Evolutionary conservation across 2,888 invertebrate genomes (phyloP), one percentile per base, ranked within the genome.

Genomic region (Machimus rusticus): DNA sequence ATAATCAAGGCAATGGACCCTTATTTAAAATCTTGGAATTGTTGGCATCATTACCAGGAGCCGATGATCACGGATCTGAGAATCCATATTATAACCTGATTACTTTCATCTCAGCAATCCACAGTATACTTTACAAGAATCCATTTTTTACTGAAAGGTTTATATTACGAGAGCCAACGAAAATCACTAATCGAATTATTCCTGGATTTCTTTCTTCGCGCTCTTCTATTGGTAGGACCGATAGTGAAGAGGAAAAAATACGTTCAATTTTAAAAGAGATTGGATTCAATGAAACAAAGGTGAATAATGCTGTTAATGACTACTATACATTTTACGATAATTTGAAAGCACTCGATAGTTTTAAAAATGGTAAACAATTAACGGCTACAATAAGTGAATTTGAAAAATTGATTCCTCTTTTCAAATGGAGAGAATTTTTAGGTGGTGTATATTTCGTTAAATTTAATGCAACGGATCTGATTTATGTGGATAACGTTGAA

Each of bases 11-110:
- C 0, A 78, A 84, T n/a, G 87, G 88, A 74, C 89, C 89, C 16
- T 39, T 89, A 74, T 57, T 88, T 89, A 43, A 43, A 37, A 9
- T 43, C 16, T n/a, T 51, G 66, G 14, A 43, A 0, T 43, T 86
- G 23, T 74, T 89, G 0, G 89, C 89, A n/a, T 89, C 89, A 0
- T 89, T 88, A 87, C 89, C 89, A 43, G 43, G 8, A 43, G 43
- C 12, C 14, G 43, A 43, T 43, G 43, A 14, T 43, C 43, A 43
- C 43, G 1, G 39, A 39, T 39, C 8, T 39, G 39, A 39, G 9
- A 39, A 9, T 9, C 9, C 39, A 39, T 9, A 9, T 14, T 43
- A 14, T 43, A 43, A 43, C 14, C 12, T 12, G 43, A 43, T 43
- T 43, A 43, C 43, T 2, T 43, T 43, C 8, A 14, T 43, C 9